Conservation (phyloP, 2,888 invertebrate species). For the Brachylomia viminalis region DNA sequence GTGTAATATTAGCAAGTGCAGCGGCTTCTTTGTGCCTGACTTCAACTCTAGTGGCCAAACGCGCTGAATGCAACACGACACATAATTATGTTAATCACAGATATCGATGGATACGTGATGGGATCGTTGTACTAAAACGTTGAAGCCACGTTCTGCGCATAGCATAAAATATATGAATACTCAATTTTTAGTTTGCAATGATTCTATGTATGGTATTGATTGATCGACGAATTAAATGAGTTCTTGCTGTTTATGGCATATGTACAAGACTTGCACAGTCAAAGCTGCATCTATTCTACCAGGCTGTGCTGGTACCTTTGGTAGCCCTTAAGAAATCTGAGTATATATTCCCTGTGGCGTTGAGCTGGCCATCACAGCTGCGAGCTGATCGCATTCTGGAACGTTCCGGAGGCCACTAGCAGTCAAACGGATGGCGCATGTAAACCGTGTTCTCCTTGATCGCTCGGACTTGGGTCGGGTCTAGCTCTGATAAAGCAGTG, state of each 20-base stretch:
- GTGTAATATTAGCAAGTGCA: conserved; percentile 57
- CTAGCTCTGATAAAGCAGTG: conserved; percentile 86
- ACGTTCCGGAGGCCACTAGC: conserved; percentile 82
- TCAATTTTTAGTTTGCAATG: conserved; percentile 17
- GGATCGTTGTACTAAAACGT: neutral
- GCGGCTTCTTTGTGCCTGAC: conserved; percentile 34
- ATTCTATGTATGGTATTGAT: conserved; percentile 26
- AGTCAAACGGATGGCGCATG: conserved; percentile 82
- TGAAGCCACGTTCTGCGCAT: conserved; percentile 13
- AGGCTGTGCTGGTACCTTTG: conserved; percentile 82
- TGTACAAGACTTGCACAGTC: conserved; percentile 58
- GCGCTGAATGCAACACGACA: conserved; percentile 26
- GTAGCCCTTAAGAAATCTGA: conserved; percentile 84
- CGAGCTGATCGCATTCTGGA: conserved; percentile 74
- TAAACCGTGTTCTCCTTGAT: conserved; percentile 84
- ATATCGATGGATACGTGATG: conserved; percentile 4
- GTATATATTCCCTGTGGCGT: conserved; percentile 79
- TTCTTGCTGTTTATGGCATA: conserved; percentile 42
- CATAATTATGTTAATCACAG: conserved; percentile 50
- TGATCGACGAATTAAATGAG: conserved; percentile 33
- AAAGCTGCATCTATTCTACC: conserved; percentile 75
- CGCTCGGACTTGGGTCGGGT: conserved; percentile 85
- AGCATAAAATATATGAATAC: conserved; percentile 31
- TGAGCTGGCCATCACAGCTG: conserved; percentile 84
- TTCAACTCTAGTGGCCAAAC: conserved; percentile 24